Evolutionary conservation across 1,140 invertebrate genomes (phyloP), one percentile per base, ranked within the genome.

Genomic region (Drosophila subpulchrella): DNA sequence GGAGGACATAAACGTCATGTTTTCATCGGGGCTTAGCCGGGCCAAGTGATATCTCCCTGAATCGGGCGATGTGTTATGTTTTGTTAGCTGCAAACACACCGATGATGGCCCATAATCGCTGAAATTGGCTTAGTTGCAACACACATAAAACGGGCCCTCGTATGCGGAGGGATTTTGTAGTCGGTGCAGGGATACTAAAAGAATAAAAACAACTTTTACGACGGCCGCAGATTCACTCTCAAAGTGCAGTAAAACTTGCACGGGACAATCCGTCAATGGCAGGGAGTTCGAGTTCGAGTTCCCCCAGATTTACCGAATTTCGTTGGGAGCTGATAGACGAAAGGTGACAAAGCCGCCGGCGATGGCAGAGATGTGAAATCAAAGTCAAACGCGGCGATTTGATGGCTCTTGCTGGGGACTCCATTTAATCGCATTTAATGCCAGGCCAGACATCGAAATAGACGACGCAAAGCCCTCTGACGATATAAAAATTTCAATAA

Each of bases 361-460:
- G 47, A 50, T 50, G 47, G 27, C 6, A 41, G 44, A 77, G 59
- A 79, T 73, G 71, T 73, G 88, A 88, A 85, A 81, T 85, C 82
- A 71, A 80, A 84, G 65, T 71, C 81, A 84, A 78, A 46, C 50
- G 57, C 71, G 57, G 71, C 71, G 46, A 84, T 85, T 85, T 85
- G 81, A 85, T 78, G 78, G 78, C 82, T 84, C 84, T 89, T 81
- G 63, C 42, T 57, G 74, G 42, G 84, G 47, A 89, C 89, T 89
- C 84, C 84, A 89, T 89, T 89, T 89, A 89, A 89, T 89, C 84
- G 84, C 80, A 81, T 89, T 89, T 89, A 89, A 89, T 89, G 84
- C 85, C 77, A 50, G 44, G 50, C 66, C 82, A 71, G 65, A 71
- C 54, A 71, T 58, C 66, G 54, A 71, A 71, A 71, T 71, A 71